A percentile compares a stretch with the other conserved stretches of the same genome.
These are phyloP conservation scores for Thalpophila matura DNA, from an alignment of 2,888 invertebrate species.

Conservation along the genomic window DNA sequence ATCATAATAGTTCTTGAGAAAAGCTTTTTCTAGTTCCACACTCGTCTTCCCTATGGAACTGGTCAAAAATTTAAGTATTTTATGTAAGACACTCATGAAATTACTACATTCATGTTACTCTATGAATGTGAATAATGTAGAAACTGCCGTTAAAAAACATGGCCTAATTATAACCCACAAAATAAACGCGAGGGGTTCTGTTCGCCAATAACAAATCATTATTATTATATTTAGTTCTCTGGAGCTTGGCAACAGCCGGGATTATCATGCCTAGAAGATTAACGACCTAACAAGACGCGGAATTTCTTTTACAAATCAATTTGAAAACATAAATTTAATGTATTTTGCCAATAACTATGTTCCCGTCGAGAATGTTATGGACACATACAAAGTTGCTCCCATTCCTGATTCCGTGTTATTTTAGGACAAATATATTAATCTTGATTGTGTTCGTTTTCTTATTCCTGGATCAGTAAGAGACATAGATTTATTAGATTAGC, in stretches of 20 bases:
- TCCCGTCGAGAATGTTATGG: neutral
- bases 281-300: slow-evolving; percentile 9
- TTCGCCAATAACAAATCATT: slow-evolving; percentile 2
- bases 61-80: no score
- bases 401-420: slow-evolving; percentile 37
- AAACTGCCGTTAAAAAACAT: neutral
- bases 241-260: neutral
- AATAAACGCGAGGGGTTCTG: slow-evolving; percentile 5
- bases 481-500: slow-evolving; percentile 5
- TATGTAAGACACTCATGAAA: neutral
- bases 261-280: neutral
- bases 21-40: neutral
- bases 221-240: slow-evolving; percentile 26
- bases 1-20: neutral
- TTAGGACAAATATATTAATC: slow-evolving; percentile 34
- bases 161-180: slow-evolving; percentile 22
- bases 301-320: slow-evolving; percentile 11
- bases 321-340: slow-evolving; percentile 14
- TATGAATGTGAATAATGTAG: neutral
- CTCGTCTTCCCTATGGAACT: neutral
- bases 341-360: neutral
- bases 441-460: slow-evolving; percentile 18
- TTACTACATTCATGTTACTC: neutral
- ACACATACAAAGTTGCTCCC: slow-evolving; percentile 16
- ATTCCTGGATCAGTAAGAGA: slow-evolving; percentile 15